Evolutionary conservation across 2,888 invertebrate genomes (phyloP).

Genomic region (Watsonalla binaria): DNA sequence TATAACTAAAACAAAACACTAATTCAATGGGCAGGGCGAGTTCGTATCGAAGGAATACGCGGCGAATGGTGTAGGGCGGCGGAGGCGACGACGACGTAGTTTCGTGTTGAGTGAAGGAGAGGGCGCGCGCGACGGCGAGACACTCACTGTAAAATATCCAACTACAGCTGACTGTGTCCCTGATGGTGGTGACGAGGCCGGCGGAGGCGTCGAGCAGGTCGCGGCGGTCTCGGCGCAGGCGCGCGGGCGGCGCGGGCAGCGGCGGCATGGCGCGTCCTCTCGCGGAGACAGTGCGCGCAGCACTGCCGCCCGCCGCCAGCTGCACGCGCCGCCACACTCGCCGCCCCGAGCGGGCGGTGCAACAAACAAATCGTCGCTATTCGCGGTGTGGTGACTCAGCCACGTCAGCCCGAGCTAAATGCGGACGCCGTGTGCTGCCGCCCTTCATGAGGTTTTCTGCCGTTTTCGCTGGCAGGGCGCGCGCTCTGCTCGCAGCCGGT

Average conservation of each 20-base stretch:
- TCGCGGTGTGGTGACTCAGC: constrained; percentile 74
- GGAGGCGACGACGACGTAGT: constrained; percentile 12
- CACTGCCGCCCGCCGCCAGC: constrained; percentile 50
- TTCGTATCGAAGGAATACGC: constrained; percentile 31
- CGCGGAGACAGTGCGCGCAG: constrained; percentile 61
- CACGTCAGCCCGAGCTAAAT: constrained; percentile 74
- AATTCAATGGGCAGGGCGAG: constrained; percentile 18
- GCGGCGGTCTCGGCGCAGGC: constrained; percentile 49
- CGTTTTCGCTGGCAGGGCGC: constrained; percentile 68
- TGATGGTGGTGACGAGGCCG: constrained; percentile 80
- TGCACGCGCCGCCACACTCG: constrained; percentile 46
- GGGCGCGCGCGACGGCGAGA: constrained; percentile 28
- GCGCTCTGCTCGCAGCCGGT: constrained; percentile 56
- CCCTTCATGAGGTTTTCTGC: constrained; percentile 75
- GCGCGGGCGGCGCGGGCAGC: constrained; percentile 62
- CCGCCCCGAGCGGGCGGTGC: constrained; percentile 70
- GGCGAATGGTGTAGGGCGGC: constrained; percentile 32
- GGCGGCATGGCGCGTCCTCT: constrained; percentile 66
- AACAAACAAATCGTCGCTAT: constrained; percentile 76
- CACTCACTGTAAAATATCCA: constrained; percentile 87
- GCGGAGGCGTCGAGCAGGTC: constrained; percentile 77
- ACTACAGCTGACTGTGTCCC: constrained; percentile 84
- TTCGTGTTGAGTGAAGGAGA: constrained; percentile 12
- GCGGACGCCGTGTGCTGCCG: constrained; percentile 74
- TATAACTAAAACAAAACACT: constrained; percentile 27